A percentile compares a stretch with the other conserved stretches of the same genome.
Evolutionary conservation across 2,888 invertebrate genomes (phyloP).

Genomic region (Agrenia bidenticulata): DNA sequence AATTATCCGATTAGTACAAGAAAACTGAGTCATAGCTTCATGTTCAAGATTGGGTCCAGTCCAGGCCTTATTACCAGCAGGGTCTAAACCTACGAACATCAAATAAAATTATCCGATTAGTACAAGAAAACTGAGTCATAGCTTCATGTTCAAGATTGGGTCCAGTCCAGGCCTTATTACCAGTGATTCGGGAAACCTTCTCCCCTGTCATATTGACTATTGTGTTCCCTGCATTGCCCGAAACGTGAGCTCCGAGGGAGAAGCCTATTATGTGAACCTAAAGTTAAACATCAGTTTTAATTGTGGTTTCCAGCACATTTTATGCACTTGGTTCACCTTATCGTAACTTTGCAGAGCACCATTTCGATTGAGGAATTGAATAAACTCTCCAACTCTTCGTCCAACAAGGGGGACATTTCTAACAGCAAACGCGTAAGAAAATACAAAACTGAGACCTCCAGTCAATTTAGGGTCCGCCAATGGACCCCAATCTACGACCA

Average conservation of each 20-base stretch:
- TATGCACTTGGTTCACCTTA: background rate
- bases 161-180: no score
- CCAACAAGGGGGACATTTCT: constrained; percentile 38
- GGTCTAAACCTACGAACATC: constrained; percentile 30
- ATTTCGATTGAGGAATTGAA: constrained; percentile 27
- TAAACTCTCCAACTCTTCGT: constrained; percentile 33
- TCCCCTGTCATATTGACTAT: constrained; percentile 19
- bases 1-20: background rate
- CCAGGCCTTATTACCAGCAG: constrained; percentile 26
- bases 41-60: background rate
- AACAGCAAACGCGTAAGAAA: constrained; percentile 34
- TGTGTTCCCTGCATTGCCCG: constrained; percentile 36
- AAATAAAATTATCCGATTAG: background rate
- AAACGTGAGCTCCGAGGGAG: constrained; percentile 36
- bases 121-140: background rate
- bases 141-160: background rate
- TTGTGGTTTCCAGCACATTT: background rate
- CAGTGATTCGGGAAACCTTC: constrained; percentile 28
- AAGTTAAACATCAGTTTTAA: no score
- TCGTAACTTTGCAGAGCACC: constrained; percentile 21
- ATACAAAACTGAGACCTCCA: constrained; percentile 20
- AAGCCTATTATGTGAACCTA: constrained; percentile 35
- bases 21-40: background rate
- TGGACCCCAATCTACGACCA: constrained; percentile 37
- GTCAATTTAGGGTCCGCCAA: constrained; percentile 37